Base-by-base conservation (phyloP, 2,113 vertebrate genomes). In the Lota lota region DNA sequence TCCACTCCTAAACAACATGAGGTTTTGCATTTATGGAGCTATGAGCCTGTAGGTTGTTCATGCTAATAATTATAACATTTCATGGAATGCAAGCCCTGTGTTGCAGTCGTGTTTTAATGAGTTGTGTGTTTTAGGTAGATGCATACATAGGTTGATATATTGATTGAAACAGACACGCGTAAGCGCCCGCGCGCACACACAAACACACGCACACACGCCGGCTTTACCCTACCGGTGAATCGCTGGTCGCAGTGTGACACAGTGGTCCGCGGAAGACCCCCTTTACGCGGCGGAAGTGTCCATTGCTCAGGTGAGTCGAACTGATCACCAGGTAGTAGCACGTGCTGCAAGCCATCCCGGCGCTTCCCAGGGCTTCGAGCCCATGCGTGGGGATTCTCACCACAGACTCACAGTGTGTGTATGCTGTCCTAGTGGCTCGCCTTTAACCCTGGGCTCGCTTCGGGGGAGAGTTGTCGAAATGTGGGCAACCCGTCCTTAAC, bases 291-390 rank as follows among this genome's bases (percentile, higher is more conserved):
- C 97, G 92, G 88, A 96, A 97, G 91, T 98, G 96, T 77, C 97
- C 97, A 82, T 99, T 98, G 93, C 94, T 95, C 85, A 99, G 95
- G 87, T 98, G 97, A 79, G 95, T 96, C 70, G 97, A 99, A 92
- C 97, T 99, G 94, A 99, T 99, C 79, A 99, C 96, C 91, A 99
- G 93, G 91, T 99, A 99, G 80, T 94, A 94, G 87, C 97, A 99
- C 86, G 96, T 94, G 66, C 93, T 93, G 92, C 97, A 98, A 91
- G 96, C 95, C 97, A 99, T 99, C 73, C 79, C 84, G 75, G 82
- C 80, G 81, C 72, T 72, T 87, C 73, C 61, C 72, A 72, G 67
- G 70, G 75, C 79, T 75, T 54, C 10, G 74, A 33, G 80, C 86
- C 88, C 91, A 91, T 86, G 62, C 40, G 75, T 64, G 24, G 62